These are phyloP conservation scores for Brachionus rotundiformis DNA, from an alignment of 1,140 invertebrate genomes.

Conservation along the genomic window DNA sequence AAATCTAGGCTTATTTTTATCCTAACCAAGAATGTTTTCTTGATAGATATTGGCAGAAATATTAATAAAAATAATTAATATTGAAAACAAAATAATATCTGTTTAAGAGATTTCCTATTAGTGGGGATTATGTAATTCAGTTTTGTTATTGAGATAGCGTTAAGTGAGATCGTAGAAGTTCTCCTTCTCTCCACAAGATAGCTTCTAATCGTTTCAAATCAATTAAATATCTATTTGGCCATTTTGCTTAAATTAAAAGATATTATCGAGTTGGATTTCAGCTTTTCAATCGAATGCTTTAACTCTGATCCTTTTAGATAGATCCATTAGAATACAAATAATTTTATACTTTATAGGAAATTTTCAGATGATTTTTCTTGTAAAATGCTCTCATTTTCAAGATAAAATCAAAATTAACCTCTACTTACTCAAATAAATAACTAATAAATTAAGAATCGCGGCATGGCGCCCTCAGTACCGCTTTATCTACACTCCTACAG, in stretches of 20 bases:
- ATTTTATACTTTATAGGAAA: no score
- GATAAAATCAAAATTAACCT: not conserved
- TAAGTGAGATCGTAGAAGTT: not conserved
- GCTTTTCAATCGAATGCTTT: not conserved
- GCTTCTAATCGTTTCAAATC: not conserved
- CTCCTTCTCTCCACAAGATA: not conserved
- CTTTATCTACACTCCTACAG: not conserved
- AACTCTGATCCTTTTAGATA: not conserved
- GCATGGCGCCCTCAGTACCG: not conserved
- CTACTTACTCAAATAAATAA: not conserved
- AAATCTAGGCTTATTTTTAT: not conserved
- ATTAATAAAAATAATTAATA: constrained; percentile 9
- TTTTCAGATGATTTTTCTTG: constrained; percentile 1
- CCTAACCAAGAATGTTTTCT: constrained; percentile 1
- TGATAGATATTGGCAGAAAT: constrained; percentile 7
- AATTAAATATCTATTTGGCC: constrained; percentile 17
- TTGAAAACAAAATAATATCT: constrained; percentile 10
- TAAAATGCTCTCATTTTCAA: not conserved
- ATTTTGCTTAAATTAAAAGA: not conserved
- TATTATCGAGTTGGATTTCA: constrained; percentile 22
- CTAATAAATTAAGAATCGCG: not conserved
- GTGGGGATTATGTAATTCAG: constrained; percentile 22
- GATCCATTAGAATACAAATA: no score
- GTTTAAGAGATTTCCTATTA: constrained; percentile 1
- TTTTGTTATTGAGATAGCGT: not conserved